Percentiles rank a stretch among this genome's conserved stretches.
These are phyloP conservation scores for Myocastor coypus DNA, from an alignment of 2,113 vertebrate species.

Conservation along the genomic window DNA sequence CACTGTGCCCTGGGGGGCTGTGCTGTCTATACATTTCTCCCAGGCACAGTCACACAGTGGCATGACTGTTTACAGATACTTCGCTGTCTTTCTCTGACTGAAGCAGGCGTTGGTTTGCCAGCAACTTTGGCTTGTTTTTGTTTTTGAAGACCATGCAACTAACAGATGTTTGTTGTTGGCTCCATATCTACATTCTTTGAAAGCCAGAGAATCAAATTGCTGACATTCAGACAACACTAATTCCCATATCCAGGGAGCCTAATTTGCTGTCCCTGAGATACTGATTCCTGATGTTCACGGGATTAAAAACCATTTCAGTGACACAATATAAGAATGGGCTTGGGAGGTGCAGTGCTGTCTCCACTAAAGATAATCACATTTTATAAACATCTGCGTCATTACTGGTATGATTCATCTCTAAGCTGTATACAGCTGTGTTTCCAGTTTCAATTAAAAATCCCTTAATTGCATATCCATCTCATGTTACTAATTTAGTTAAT, in stretches of 20 bases:
- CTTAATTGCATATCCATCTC: slow-evolving; percentile 91
- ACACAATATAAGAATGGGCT: slow-evolving; percentile 87
- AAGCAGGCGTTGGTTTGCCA: slow-evolving; percentile 78
- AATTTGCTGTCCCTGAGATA: slow-evolving; percentile 87
- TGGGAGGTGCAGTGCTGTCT: slow-evolving; percentile 85
- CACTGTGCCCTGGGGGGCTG: background rate
- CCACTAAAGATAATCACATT: slow-evolving; percentile 90
- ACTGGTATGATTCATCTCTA: slow-evolving; percentile 89
- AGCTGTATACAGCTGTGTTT: slow-evolving; percentile 91
- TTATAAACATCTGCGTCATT: slow-evolving; percentile 91
- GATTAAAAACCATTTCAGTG: slow-evolving; percentile 88
- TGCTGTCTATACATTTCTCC: slow-evolving; percentile 51
- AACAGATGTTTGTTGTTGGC: slow-evolving; percentile 88
- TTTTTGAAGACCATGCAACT: slow-evolving; percentile 81
- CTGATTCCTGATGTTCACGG: slow-evolving; percentile 86
- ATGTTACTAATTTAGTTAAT: slow-evolving; percentile 92
- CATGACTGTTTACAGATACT: slow-evolving; percentile 69
- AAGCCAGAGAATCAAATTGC: slow-evolving; percentile 88
- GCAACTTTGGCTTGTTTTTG: slow-evolving; percentile 66
- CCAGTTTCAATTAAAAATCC: slow-evolving; percentile 90
- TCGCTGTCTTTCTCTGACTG: slow-evolving; percentile 74
- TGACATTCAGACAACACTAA: slow-evolving; percentile 90
- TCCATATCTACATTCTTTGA: slow-evolving; percentile 87
- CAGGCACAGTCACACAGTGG: slow-evolving; percentile 30
- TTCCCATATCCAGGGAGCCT: slow-evolving; percentile 88